Evolutionary conservation across 2,113 vertebrate species (phyloP).

Genomic region (Balaenoptera acutorostrata): DNA sequence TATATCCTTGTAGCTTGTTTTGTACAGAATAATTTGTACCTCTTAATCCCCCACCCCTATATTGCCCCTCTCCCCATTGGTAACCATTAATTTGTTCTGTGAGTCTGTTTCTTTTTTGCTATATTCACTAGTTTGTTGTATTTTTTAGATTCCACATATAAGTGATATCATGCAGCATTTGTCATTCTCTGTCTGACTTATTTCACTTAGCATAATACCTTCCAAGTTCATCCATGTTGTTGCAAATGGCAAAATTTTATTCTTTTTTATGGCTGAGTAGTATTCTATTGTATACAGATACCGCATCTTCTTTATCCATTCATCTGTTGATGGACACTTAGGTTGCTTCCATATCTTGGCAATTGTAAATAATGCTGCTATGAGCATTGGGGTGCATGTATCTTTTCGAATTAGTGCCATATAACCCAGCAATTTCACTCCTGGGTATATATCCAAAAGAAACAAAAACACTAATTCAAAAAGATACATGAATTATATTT

Average conservation of each 20-base stretch:
- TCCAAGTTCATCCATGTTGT: background rate
- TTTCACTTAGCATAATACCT: background rate
- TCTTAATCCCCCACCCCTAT: background rate
- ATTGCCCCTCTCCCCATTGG: background rate
- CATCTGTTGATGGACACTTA: background rate
- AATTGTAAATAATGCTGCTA: background rate
- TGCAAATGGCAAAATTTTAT: background rate
- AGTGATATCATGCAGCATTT: background rate
- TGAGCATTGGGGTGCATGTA: background rate
- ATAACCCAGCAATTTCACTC: background rate
- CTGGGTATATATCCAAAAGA: background rate
- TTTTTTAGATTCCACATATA: background rate
- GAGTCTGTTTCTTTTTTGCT: background rate
- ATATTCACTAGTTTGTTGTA: background rate
- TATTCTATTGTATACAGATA: background rate
- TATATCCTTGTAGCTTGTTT: background rate
- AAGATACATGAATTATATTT: background rate
- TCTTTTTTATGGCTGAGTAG: background rate
- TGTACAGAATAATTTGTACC: background rate
- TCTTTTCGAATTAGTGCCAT: background rate
- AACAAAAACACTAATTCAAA: background rate
- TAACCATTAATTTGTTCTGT: background rate
- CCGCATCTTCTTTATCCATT: background rate
- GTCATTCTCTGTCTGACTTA: background rate
- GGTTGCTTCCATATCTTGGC: background rate